These are phyloP conservation scores for Poeciliopsis gracilis DNA, from an alignment of 2,797 vertebrate genomes.

Conservation along the genomic window DNA sequence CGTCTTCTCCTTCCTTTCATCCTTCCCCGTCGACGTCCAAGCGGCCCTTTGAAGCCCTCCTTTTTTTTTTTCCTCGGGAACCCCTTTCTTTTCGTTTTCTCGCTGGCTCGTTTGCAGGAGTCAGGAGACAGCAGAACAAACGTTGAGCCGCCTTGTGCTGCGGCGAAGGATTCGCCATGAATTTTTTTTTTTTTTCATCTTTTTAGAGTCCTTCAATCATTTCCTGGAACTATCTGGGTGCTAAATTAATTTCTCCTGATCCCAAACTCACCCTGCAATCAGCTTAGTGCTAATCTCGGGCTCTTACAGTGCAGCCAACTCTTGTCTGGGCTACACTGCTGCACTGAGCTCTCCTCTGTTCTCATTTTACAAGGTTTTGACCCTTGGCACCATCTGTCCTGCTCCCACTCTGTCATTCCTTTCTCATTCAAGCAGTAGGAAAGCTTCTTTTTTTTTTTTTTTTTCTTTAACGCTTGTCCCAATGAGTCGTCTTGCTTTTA, in stretches of 20 bases:
- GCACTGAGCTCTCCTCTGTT: slow-evolving; percentile 55
- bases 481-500: slow-evolving; percentile 16
- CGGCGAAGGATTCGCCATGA: slow-evolving; percentile 29
- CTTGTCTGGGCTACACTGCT: slow-evolving; percentile 48
- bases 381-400: slow-evolving; percentile 41
- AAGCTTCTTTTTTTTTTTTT: slow-evolving; percentile 2
- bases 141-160: slow-evolving; percentile 46
- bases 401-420: slow-evolving; percentile 7
- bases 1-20: slow-evolving; percentile 66
- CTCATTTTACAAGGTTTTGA: slow-evolving; percentile 53
- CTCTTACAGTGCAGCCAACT: slow-evolving; percentile 68
- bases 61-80: slow-evolving; percentile 33
- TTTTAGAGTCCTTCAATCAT: slow-evolving; percentile 49
- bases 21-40: slow-evolving; percentile 45
- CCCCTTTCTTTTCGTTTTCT: slow-evolving; percentile 26
- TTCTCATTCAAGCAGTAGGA: slow-evolving; percentile 16
- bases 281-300: slow-evolving; percentile 77
- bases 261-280: slow-evolving; percentile 71
- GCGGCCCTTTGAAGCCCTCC: slow-evolving; percentile 48
- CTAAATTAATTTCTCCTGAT: slow-evolving; percentile 80
- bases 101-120: slow-evolving; percentile 33
- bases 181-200: slow-evolving; percentile 51
- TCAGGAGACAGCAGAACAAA: slow-evolving; percentile 29
- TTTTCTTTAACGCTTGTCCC: slow-evolving; percentile 9
- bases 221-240: slow-evolving; percentile 74